Percentiles rank a stretch among this genome's conserved stretches.
phyloP scores from a whole-genome alignment of 2,797 vertebrate species.

The Sternarchorhynchus goeldii region DNA sequence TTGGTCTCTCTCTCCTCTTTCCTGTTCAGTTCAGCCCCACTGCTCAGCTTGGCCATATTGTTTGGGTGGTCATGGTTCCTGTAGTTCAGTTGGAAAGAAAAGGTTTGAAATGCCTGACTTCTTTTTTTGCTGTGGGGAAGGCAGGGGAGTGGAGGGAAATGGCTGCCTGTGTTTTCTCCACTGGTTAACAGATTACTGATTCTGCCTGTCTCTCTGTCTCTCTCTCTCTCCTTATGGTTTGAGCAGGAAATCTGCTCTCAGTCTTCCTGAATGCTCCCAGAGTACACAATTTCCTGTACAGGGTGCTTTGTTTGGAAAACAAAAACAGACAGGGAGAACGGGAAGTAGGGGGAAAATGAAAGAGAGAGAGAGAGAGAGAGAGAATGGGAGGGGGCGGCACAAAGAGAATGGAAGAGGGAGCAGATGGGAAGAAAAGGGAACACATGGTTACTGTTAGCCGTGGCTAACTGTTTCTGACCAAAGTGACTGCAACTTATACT shows the following conservation, averaged over 20 bases:
- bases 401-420: conserved; percentile 19
- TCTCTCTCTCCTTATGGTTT: conserved; percentile 53
- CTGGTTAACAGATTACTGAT: conserved; percentile 57
- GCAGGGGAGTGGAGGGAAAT: conserved; percentile 64
- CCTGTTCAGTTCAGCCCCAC: conserved; percentile 20
- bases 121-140: conserved; percentile 64
- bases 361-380: conserved; percentile 28
- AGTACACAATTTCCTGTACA: conserved; percentile 82
- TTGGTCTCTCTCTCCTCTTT: conserved; percentile 34
- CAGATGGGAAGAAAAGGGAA: background rate
- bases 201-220: conserved; percentile 36
- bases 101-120: conserved; percentile 61
- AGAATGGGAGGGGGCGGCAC: background rate
- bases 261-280: conserved; percentile 81
- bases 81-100: conserved; percentile 54
- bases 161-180: conserved; percentile 71
- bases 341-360: conserved; percentile 40
- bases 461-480: conserved; percentile 9
- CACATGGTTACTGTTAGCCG: conserved; percentile 51
- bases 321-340: conserved; percentile 64
- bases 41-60: conserved; percentile 19
- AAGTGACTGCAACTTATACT: background rate
- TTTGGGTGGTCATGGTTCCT: conserved; percentile 37
- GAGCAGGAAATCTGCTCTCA: conserved; percentile 74
- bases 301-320: conserved; percentile 77